A percentile compares a stretch with the other conserved stretches of the same genome.
Evolutionary conservation across 2,113 vertebrate species (phyloP).

Genomic region (Tetrao urogallus): DNA sequence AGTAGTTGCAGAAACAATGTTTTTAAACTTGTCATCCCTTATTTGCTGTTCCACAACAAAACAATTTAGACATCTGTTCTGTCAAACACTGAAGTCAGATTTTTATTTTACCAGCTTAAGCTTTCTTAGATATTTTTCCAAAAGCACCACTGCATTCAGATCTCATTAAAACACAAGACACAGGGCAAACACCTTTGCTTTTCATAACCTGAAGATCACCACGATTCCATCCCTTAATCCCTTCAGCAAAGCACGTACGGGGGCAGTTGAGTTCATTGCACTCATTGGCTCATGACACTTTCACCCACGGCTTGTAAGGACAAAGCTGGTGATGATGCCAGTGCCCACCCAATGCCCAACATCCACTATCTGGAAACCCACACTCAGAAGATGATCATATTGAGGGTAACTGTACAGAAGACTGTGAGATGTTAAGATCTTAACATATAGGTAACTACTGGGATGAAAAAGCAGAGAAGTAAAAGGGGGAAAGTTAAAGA

Average conservation of each 20-base stretch:
- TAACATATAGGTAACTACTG: neutral
- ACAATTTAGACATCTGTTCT: neutral
- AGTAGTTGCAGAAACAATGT: neutral
- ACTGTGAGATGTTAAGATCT: neutral
- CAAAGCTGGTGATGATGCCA: neutral
- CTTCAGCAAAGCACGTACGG: neutral
- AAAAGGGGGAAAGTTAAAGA: neutral
- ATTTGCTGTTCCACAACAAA: neutral
- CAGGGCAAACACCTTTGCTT: neutral
- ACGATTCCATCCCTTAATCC: neutral
- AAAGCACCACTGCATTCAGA: neutral
- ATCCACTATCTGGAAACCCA: neutral
- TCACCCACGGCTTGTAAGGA: neutral
- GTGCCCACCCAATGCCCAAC: neutral
- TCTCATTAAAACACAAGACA: neutral
- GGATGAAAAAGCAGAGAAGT: neutral
- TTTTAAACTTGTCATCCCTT: neutral
- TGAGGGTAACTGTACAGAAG: neutral
- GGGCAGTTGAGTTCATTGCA: neutral
- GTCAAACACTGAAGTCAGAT: too few relatives aligned
- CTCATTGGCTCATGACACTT: neutral
- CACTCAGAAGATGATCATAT: neutral
- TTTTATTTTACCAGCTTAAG: neutral
- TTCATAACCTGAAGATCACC: neutral
- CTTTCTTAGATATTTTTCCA: neutral